phyloP scores from a whole-genome alignment of 30 jellyfish, hydroid and myxozoan genomes.

The Morbakka virulenta region DNA sequence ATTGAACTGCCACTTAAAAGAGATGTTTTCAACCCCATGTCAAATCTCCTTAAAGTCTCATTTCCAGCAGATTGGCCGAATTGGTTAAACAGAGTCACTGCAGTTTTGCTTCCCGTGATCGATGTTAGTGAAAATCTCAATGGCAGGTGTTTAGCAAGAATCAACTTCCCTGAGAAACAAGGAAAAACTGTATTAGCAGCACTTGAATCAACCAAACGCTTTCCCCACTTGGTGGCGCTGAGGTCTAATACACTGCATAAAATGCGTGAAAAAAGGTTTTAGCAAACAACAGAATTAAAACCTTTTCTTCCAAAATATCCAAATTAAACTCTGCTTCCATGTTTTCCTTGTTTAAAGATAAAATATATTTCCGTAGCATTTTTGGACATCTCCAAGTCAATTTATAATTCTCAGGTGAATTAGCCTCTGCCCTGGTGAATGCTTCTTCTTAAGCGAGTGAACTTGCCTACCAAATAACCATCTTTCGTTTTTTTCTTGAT shows the following conservation, averaged over 20 bases:
- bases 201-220: constrained; percentile 1
- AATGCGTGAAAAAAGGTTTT: background rate
- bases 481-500: too few species aligned
- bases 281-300: background rate
- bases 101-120: constrained; percentile 1
- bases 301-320: background rate
- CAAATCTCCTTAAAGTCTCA: background rate
- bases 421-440: too few species aligned
- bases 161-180: too few species aligned
- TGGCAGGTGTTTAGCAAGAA: constrained; percentile 4
- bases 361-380: background rate
- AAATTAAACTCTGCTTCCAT: background rate
- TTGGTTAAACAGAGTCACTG: background rate
- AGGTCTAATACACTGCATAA: background rate
- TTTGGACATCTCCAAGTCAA: too few species aligned
- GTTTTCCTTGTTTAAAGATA: background rate
- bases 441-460: too few species aligned
- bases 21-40: background rate
- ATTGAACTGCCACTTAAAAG: background rate
- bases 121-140: background rate
- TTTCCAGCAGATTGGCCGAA: constrained; percentile 3
- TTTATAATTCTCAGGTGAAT: too few species aligned
- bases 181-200: constrained; percentile 8
- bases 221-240: background rate
- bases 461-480: too few species aligned